A percentile compares a stretch with the other conserved stretches of the same genome.
Evolutionary conservation across 2,797 vertebrate genomes (phyloP).

Genomic region (Halcyon chelicuti): DNA sequence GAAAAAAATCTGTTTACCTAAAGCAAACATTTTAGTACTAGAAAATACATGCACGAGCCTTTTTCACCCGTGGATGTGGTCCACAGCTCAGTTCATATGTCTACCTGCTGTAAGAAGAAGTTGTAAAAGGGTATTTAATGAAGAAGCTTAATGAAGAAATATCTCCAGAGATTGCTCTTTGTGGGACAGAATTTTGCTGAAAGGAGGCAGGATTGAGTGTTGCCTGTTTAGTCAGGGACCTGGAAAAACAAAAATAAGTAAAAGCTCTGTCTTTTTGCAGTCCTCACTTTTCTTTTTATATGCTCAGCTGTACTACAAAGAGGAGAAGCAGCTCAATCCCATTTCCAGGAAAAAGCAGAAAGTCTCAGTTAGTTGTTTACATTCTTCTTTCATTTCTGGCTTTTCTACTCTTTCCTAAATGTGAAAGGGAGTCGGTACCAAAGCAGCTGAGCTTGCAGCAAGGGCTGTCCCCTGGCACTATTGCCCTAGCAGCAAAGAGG

Average conservation of each 20-base stretch:
- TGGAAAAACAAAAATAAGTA: rapidly evolving
- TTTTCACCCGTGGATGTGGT: rapidly evolving
- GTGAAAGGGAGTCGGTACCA: not conserved
- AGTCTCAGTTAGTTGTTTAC: not conserved
- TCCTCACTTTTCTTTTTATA: not conserved
- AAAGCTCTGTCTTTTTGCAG: not conserved
- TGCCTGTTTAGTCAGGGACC: not conserved
- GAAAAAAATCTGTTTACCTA: not conserved
- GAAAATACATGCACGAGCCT: not conserved
- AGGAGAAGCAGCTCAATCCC: not conserved
- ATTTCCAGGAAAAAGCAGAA: slow-evolving; percentile 6
- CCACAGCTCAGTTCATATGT: not conserved
- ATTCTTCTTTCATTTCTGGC: not conserved
- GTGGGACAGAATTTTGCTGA: not conserved
- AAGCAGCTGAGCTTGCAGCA: not conserved
- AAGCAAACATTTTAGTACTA: not conserved
- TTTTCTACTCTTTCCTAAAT: not conserved
- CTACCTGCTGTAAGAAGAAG: not conserved
- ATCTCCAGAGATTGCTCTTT: not conserved
- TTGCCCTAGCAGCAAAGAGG: not conserved
- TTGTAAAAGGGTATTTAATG: not conserved
- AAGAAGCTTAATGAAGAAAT: not conserved
- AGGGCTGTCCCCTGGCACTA: not conserved
- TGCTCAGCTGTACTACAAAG: not conserved
- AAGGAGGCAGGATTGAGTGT: not conserved